Evolutionary conservation across 2,888 invertebrate genomes (phyloP).

Genomic region (Carcina quercana): DNA sequence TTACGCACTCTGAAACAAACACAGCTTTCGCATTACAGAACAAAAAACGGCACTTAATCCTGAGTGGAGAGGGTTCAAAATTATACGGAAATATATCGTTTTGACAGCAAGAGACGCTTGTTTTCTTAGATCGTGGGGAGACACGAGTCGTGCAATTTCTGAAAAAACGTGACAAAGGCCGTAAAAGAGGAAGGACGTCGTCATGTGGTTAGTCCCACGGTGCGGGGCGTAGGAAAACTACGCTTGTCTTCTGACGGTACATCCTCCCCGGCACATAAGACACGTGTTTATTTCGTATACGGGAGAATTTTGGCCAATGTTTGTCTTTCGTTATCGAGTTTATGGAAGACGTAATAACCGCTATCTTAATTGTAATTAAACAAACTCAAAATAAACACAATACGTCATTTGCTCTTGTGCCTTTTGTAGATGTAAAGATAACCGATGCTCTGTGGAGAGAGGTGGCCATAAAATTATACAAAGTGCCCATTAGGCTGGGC

Average conservation of each 20-base stretch:
- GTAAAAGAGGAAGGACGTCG: constrained; percentile 47
- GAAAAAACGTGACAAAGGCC: constrained; percentile 46
- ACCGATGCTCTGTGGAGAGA: constrained; percentile 6
- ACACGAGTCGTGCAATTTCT: constrained; percentile 38
- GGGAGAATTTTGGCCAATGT: no score
- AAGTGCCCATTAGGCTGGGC: constrained; percentile 18
- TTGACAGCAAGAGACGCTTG: constrained; percentile 13
- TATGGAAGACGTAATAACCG: no score
- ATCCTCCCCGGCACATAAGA: no score
- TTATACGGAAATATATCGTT: constrained; percentile 17
- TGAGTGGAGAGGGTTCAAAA: constrained; percentile 24
- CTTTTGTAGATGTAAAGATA: constrained; percentile 11
- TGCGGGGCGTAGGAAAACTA: no score
- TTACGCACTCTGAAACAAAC: constrained; percentile 20
- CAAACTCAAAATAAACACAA: no score
- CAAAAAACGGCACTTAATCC: constrained; percentile 17
- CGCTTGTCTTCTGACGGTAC: no score
- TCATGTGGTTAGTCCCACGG: no score
- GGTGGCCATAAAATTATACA: constrained; percentile 21
- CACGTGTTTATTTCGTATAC: no score
- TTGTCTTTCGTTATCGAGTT: no score
- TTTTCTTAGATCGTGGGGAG: constrained; percentile 29
- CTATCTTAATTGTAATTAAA: no score
- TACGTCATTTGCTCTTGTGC: no score
- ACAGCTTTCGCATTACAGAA: constrained; percentile 7